These are phyloP conservation scores for Neodiprion lecontei DNA, from an alignment of 1,140 invertebrate species.

Conservation along the genomic window DNA sequence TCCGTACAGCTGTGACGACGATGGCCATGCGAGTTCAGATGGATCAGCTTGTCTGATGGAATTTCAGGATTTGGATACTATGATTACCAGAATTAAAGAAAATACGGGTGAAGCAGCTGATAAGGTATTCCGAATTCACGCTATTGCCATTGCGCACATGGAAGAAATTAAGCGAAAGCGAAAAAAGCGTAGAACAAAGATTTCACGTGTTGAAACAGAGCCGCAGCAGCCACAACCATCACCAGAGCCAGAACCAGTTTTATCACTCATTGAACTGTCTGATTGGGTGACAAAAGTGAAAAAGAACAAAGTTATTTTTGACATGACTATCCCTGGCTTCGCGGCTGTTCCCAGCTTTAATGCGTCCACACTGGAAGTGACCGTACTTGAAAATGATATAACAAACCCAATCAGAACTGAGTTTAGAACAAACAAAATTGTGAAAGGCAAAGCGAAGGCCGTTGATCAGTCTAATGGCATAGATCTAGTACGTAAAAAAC, in stretches of 20 bases:
- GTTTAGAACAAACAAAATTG: conserved; percentile 29
- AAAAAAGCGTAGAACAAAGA: not conserved
- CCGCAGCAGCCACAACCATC: not conserved
- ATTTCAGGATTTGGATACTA: conserved; percentile 32
- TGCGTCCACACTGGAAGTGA: conserved; percentile 45
- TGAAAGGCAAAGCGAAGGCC: not conserved
- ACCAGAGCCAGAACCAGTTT: conserved; percentile 10
- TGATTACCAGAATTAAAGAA: conserved; percentile 39
- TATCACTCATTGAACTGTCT: conserved; percentile 42
- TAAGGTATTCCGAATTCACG: conserved; percentile 45
- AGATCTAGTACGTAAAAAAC: conserved; percentile 19
- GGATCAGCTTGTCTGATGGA: conserved; percentile 45
- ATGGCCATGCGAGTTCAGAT: conserved; percentile 28
- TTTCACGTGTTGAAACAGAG: conserved; percentile 9
- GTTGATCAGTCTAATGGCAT: conserved; percentile 14
- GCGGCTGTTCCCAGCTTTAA: conserved; percentile 37
- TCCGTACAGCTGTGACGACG: conserved; percentile 51
- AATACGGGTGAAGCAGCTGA: conserved; percentile 33
- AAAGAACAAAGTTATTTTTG: conserved; percentile 16
- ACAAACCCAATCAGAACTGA: conserved; percentile 37
- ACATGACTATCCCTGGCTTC: conserved; percentile 35
- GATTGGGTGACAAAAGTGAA: conserved; percentile 37
- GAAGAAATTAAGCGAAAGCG: conserved; percentile 24
- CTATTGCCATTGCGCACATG: conserved; percentile 44
- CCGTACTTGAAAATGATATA: conserved; percentile 46